phyloP scores from a whole-genome alignment of 2,113 vertebrate species.

The Smithornis capensis region DNA sequence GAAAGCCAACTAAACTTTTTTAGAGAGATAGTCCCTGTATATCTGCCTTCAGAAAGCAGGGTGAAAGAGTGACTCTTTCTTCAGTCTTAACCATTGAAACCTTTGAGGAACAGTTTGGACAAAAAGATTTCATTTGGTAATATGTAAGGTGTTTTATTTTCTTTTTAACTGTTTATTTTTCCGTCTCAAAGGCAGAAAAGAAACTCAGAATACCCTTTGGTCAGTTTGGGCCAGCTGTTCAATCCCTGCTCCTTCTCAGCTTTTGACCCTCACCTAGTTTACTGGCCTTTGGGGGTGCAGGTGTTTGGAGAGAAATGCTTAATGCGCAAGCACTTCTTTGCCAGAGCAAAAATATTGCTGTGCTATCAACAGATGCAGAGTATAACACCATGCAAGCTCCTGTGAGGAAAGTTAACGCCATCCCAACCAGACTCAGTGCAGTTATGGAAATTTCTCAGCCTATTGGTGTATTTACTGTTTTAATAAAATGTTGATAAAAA shows the following conservation, averaged over 20 bases:
- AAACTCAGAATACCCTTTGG: background rate
- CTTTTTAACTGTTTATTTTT: background rate
- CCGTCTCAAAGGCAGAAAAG: background rate
- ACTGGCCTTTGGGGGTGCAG: background rate
- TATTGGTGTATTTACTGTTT: background rate
- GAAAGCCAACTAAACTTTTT: background rate
- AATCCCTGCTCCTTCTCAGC: background rate
- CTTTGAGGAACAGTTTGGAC: background rate
- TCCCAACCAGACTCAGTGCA: background rate
- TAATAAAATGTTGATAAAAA: background rate
- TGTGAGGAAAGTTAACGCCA: background rate
- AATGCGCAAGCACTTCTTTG: background rate
- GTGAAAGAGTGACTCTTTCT: background rate
- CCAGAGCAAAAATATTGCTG: background rate
- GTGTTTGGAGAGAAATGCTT: background rate
- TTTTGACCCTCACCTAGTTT: background rate
- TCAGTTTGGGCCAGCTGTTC: background rate
- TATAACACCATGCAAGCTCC: background rate
- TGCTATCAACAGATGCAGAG: background rate
- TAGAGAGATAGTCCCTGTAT: background rate
- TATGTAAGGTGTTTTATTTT: background rate
- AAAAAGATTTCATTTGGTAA: background rate
- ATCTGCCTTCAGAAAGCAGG: background rate
- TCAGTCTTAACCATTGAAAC: background rate
- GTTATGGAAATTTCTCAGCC: background rate